These are phyloP conservation scores for Coreoperca whiteheadi DNA, from an alignment of 2,113 vertebrate species.

Conservation along the genomic window DNA sequence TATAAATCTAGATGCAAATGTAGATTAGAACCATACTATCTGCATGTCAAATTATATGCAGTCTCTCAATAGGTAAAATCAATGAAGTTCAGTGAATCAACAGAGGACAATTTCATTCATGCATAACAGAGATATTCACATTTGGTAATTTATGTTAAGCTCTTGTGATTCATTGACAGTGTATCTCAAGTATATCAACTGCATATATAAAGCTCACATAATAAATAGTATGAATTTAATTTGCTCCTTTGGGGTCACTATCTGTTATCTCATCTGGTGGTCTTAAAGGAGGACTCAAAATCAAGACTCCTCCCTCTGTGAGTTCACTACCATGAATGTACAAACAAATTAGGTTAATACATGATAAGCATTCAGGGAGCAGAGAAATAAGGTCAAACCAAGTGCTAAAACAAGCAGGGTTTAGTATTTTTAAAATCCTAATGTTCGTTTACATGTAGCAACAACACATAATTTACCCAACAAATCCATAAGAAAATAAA, in stretches of 20 bases:
- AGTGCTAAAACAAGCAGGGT: slow-evolving; percentile 22
- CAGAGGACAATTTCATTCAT: background rate
- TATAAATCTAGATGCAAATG: background rate
- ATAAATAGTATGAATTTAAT: too few relatives aligned
- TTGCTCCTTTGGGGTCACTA: background rate
- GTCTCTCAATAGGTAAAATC: background rate
- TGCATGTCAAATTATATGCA: background rate
- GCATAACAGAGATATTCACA: background rate
- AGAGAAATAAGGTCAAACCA: slow-evolving; percentile 62
- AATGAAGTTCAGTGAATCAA: background rate
- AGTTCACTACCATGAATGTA: slow-evolving; percentile 41
- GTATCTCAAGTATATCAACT: background rate
- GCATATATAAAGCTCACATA: background rate
- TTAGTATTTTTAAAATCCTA: background rate
- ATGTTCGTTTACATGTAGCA: slow-evolving; percentile 32
- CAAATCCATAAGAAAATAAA: background rate
- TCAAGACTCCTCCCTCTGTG: slow-evolving; percentile 20
- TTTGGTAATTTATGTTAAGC: background rate
- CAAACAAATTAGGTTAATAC: slow-evolving; percentile 76
- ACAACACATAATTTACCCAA: background rate
- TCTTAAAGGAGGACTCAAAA: slow-evolving; percentile 30
- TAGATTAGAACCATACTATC: background rate
- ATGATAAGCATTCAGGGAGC: slow-evolving; percentile 61
- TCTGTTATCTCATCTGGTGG: background rate
- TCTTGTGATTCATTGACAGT: background rate